Evolutionary conservation across 1,140 invertebrate genomes (phyloP).

Genomic region (Hyles vespertilio): DNA sequence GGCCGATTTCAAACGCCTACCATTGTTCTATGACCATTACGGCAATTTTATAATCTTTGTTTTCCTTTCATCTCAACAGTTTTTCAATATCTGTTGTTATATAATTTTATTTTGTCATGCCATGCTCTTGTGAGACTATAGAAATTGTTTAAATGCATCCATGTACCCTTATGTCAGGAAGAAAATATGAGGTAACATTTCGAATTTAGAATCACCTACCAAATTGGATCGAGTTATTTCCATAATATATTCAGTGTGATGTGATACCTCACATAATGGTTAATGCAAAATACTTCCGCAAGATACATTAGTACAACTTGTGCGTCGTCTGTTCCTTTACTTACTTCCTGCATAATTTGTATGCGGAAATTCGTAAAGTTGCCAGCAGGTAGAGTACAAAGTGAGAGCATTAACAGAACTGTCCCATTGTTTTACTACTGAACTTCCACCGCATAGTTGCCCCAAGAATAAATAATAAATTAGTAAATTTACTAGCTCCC

Average conservation of each 20-base stretch:
- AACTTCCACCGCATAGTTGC: too few relatives aligned
- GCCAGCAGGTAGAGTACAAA: constrained; percentile 1
- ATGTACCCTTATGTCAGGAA: too few relatives aligned
- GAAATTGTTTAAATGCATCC: background rate
- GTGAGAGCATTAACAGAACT: background rate
- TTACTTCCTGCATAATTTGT: constrained; percentile 24
- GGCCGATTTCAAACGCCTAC: constrained; percentile 12
- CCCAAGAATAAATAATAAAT: too few relatives aligned
- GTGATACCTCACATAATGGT: background rate
- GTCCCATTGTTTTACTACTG: background rate
- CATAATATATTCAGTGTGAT: background rate
- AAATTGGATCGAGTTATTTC: background rate
- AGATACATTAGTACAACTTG: constrained; percentile 12
- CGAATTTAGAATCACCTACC: too few relatives aligned
- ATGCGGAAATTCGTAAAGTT: constrained; percentile 19
- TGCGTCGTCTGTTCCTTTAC: constrained; percentile 18
- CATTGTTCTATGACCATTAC: constrained; percentile 27
- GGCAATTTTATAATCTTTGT: background rate
- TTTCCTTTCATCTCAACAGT: background rate
- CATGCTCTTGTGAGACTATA: background rate
- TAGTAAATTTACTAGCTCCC: too few relatives aligned
- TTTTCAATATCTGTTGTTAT: background rate
- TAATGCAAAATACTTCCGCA: constrained; percentile 11
- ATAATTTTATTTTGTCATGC: background rate
- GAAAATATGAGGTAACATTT: too few relatives aligned